These are phyloP conservation scores for Poeciliopsis prolifica DNA, from an alignment of 2,113 vertebrate genomes.

Conservation along the genomic window DNA sequence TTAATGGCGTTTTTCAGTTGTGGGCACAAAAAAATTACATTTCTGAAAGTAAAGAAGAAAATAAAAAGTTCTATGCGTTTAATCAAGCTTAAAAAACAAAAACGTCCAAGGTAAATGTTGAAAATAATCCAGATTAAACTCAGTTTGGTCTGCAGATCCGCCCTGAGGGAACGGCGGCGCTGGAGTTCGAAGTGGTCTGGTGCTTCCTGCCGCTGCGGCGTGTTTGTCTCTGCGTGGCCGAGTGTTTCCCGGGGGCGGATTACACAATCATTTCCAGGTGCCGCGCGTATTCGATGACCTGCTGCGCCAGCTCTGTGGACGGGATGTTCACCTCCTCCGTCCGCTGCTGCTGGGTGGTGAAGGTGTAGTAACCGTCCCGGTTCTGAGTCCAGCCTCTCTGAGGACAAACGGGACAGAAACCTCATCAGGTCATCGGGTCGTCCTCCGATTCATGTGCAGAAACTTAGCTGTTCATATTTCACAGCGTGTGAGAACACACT, in stretches of 20 bases:
- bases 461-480: not conserved
- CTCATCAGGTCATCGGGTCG: not conserved
- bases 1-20: slow-evolving; percentile 62
- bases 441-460: not conserved
- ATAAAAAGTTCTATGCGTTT: not conserved
- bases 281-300: slow-evolving; percentile 93
- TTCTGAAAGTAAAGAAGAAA: slow-evolving; percentile 17
- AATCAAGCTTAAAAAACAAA: not conserved
- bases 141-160: slow-evolving; percentile 3
- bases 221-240: slow-evolving; percentile 52
- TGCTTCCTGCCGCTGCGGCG: slow-evolving; percentile 21
- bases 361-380: slow-evolving; percentile 87
- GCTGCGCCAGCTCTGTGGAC: slow-evolving; percentile 89
- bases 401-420: slow-evolving; percentile 26
- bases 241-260: slow-evolving; percentile 58
- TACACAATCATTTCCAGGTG: slow-evolving; percentile 97
- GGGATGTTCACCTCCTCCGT: slow-evolving; percentile 91
- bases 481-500: not conserved
- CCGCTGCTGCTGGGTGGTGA: slow-evolving; percentile 89
- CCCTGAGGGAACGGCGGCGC: slow-evolving; percentile 5
- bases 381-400: slow-evolving; percentile 91
- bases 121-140: not conserved
- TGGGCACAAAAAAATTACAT: slow-evolving; percentile 61
- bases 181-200: slow-evolving; percentile 11
- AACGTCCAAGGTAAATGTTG: too few species aligned